These are phyloP conservation scores for Antheraea mylitta DNA, from an alignment of 1,140 invertebrate species.

Conservation along the genomic window DNA sequence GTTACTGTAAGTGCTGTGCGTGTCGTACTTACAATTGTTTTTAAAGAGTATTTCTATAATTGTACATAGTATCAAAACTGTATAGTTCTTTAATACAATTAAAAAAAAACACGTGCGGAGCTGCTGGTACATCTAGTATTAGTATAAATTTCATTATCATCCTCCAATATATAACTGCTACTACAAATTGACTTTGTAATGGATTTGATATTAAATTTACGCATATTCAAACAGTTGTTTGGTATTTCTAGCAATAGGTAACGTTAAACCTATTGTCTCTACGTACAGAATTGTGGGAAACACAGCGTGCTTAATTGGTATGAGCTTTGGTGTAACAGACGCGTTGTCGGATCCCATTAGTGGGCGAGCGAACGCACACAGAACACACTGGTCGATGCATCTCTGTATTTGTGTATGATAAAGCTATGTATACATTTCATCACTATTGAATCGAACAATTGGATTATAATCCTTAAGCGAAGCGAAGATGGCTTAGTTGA, in stretches of 20 bases:
- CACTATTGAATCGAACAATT: not conserved
- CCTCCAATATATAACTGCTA: no score
- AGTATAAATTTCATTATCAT: no score
- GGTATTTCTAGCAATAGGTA: not conserved
- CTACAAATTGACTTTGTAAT: no score
- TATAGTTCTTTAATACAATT: no score
- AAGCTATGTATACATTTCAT: not conserved
- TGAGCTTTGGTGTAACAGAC: constrained; percentile 14
- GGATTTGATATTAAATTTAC: not conserved
- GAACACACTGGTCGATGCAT: not conserved
- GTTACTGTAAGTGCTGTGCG: no score
- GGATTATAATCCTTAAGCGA: not conserved
- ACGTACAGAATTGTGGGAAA: constrained; percentile 13
- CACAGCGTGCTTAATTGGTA: constrained; percentile 19
- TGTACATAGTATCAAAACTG: no score
- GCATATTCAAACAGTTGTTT: not conserved
- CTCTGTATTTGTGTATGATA: not conserved
- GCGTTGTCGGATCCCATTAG: constrained; percentile 29
- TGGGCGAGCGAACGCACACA: constrained; percentile 26
- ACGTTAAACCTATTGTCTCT: not conserved
- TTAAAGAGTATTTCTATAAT: no score
- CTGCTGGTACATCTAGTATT: no score
- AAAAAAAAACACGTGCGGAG: no score
- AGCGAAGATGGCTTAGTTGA: not conserved
- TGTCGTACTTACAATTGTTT: no score